phyloP scores from a whole-genome alignment of 2,888 invertebrate genomes.

The Auanema sp. region DNA sequence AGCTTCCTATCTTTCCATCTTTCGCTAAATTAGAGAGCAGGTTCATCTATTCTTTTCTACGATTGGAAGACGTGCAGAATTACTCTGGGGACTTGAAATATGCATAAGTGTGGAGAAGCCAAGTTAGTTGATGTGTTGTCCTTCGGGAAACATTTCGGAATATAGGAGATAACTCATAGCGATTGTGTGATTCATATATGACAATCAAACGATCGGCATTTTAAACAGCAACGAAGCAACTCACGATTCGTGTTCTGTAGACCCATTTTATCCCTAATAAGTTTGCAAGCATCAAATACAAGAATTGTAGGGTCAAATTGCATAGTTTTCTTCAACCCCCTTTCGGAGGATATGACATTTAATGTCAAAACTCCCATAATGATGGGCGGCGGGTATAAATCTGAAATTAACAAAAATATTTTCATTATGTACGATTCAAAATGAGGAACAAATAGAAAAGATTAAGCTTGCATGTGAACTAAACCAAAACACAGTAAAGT shows the following conservation, averaged over 20 bases:
- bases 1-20: conserved; percentile 1
- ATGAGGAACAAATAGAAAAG: not conserved
- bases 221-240: conserved; percentile 79
- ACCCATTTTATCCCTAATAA: conserved; percentile 92
- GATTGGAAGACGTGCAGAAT: too few species aligned
- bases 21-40: too few species aligned
- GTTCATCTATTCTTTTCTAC: too few species aligned
- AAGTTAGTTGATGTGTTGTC: not conserved
- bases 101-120: too few species aligned
- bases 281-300: conserved; percentile 91
- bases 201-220: conserved; percentile 71
- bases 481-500: not conserved
- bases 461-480: not conserved
- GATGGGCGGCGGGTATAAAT: conserved; percentile 16
- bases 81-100: too few species aligned
- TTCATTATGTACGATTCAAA: not conserved
- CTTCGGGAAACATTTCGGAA: conserved; percentile 8
- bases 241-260: conserved; percentile 68
- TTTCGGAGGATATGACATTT: conserved; percentile 68
- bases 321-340: conserved; percentile 80
- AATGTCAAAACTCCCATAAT: conserved; percentile 67
- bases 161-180: conserved; percentile 4
- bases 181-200: conserved; percentile 4
- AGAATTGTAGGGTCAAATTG: conserved; percentile 94
- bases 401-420: not conserved